Conservation (phyloP, 2,797 vertebrate species). For the Tympanoctomys barrerae region DNA sequence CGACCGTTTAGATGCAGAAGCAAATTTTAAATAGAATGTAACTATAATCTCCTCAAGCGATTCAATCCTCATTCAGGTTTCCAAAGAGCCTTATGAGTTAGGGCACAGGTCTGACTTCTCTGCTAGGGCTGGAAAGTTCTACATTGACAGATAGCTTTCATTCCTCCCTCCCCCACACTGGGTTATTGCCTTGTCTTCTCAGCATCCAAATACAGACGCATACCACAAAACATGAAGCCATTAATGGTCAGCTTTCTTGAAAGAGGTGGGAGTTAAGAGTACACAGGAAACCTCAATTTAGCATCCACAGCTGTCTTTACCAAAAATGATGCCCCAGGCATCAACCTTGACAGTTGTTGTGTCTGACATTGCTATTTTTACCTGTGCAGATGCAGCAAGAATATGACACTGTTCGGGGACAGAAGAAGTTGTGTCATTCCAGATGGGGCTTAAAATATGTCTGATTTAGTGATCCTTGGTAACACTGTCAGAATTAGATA, state of each 20-base stretch:
- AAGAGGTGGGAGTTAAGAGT: conserved; percentile 49
- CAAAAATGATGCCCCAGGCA: conserved; percentile 62
- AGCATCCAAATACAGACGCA: conserved; percentile 58
- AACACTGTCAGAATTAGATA: conserved; percentile 60
- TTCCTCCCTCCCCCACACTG: neutral
- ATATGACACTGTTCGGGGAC: neutral
- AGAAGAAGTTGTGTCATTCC: neutral
- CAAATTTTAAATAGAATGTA: neutral
- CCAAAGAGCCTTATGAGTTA: conserved; percentile 12
- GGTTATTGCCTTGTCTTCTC: conserved; percentile 68
- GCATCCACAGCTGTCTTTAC: conserved; percentile 76
- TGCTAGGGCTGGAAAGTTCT: neutral
- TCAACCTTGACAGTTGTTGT: conserved; percentile 75
- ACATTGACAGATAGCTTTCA: neutral
- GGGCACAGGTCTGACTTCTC: neutral
- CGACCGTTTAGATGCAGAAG: neutral
- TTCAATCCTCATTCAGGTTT: neutral
- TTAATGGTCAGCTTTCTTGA: conserved; percentile 48
- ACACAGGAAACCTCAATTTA: conserved; percentile 73
- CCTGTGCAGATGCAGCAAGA: conserved; percentile 64
- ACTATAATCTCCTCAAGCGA: neutral
- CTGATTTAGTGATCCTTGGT: conserved; percentile 65
- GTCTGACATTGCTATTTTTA: conserved; percentile 69
- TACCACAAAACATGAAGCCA: conserved; percentile 33
- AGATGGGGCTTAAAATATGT: conserved; percentile 41